A percentile compares a stretch with the other conserved stretches of the same genome.
Evolutionary conservation across 2,113 vertebrate species (phyloP).

Genomic region (Grammomys dolichurus): DNA sequence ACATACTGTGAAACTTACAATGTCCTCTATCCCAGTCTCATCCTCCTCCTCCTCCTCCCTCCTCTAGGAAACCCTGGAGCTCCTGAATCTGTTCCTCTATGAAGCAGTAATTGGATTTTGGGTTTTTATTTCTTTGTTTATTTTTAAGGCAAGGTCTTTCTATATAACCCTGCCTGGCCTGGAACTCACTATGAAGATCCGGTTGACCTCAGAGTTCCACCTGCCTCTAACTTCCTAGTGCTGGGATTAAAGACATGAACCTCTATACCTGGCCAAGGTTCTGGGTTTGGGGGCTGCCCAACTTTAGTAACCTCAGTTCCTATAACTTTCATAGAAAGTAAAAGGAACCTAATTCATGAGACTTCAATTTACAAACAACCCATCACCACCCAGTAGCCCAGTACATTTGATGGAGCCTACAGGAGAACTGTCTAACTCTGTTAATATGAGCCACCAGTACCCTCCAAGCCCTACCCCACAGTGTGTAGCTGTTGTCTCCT

Average conservation of each 20-base stretch:
- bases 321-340: background rate
- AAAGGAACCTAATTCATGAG: slow-evolving; percentile 27
- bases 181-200: background rate
- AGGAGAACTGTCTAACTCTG: slow-evolving; percentile 38
- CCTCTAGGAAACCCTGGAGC: background rate
- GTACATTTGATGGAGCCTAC: background rate
- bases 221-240: background rate
- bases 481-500: slow-evolving; percentile 93
- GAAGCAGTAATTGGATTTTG: slow-evolving; percentile 20
- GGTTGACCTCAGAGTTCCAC: background rate
- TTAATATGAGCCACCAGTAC: background rate
- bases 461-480: slow-evolving; percentile 89
- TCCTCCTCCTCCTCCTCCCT: background rate
- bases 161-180: background rate
- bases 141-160: background rate
- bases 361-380: slow-evolving; percentile 19
- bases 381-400: background rate
- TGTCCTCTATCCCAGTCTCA: background rate
- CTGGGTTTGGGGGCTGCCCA: background rate
- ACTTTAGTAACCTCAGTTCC: background rate
- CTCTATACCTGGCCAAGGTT: background rate
- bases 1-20: background rate
- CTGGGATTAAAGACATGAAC: background rate
- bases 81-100: slow-evolving; percentile 47
- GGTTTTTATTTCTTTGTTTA: background rate